These are phyloP conservation scores for Silvanus unidentatus DNA, from an alignment of 2,888 invertebrate genomes.

Conservation along the genomic window DNA sequence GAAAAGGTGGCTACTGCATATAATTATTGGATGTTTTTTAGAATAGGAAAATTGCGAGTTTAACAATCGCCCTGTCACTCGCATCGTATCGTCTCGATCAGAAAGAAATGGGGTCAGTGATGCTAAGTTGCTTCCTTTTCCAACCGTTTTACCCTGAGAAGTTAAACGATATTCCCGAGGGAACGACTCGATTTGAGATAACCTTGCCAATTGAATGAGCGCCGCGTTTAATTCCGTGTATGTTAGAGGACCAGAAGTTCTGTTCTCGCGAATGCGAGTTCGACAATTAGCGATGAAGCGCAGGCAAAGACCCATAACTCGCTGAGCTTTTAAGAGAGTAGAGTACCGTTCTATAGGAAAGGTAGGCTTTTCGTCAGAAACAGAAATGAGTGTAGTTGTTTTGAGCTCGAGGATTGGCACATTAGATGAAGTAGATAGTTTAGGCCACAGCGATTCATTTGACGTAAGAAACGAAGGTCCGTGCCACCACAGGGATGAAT, in stretches of 20 bases:
- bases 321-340: not conserved
- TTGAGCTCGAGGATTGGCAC: too few relatives aligned
- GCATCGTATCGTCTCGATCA: constrained; percentile 1
- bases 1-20: constrained; percentile 10
- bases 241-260: not conserved
- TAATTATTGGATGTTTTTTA: constrained; percentile 15
- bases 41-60: constrained; percentile 10
- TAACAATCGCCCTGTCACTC: constrained; percentile 15
- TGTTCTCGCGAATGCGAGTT: not conserved
- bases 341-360: constrained; percentile 4
- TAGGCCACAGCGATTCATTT: not conserved
- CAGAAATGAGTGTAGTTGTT: not conserved
- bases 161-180: not conserved
- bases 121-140: constrained; percentile 1
- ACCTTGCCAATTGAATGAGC: not conserved
- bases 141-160: not conserved
- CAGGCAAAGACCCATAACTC: not conserved
- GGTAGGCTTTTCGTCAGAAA: not conserved
- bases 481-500: constrained; percentile 11
- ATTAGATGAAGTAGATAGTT: not conserved
- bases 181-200: not conserved
- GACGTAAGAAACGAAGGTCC: constrained; percentile 8
- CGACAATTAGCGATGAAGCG: constrained; percentile 4
- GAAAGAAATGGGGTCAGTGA: constrained; percentile 9
- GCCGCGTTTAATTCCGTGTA: not conserved